Evolutionary conservation across 2,113 vertebrate species (phyloP).

Genomic region (Pseudolaguvia tuberculata): DNA sequence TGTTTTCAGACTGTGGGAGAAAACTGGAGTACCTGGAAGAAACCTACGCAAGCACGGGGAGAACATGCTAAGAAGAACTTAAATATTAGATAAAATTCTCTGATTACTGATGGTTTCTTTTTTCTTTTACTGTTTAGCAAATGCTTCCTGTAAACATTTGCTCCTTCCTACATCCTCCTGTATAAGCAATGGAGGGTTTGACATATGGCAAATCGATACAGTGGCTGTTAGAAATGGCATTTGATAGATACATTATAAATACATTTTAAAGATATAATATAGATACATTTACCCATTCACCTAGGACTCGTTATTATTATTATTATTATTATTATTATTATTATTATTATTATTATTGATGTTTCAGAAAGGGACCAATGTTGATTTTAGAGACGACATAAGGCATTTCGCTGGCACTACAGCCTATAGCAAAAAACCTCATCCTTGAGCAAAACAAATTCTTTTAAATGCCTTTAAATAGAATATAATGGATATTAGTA

Average conservation of each 20-base stretch:
- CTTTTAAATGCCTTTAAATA: not conserved
- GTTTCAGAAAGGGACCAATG: not conserved
- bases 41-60: too few relatives aligned
- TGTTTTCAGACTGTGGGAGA: too few relatives aligned
- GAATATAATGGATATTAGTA: not conserved
- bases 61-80: too few relatives aligned
- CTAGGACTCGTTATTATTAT: too few relatives aligned
- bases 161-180: not conserved
- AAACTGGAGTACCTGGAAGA: too few relatives aligned
- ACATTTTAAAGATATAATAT: constrained; percentile 44
- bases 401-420: not conserved
- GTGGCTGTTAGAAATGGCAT: constrained; percentile 26
- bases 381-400: not conserved
- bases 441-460: not conserved
- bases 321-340: too few relatives aligned
- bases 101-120: not conserved
- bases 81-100: not conserved
- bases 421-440: not conserved
- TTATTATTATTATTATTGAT: constrained; percentile 13
- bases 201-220: constrained; percentile 21
- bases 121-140: not conserved
- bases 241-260: too few relatives aligned
- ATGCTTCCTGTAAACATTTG: not conserved
- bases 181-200: not conserved
- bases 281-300: constrained; percentile 11